Conservation (phyloP, 2,797 vertebrate genomes). For the Mormyrops boulengeri region DNA sequence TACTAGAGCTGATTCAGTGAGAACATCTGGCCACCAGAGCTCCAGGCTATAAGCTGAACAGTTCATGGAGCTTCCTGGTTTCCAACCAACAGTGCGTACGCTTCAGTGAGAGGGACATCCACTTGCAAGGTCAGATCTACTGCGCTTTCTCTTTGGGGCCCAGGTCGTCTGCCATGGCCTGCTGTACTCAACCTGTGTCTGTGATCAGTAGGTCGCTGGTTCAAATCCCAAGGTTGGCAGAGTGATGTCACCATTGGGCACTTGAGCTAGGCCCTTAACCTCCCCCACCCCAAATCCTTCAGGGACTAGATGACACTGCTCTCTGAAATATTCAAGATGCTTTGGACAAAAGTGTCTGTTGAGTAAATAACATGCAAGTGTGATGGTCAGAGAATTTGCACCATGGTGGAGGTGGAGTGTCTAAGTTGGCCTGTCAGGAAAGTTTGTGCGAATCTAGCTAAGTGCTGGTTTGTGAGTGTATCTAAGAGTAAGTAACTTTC, state of each 20-base stretch:
- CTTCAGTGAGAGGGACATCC: background rate
- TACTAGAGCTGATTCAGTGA: background rate
- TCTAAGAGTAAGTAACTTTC: background rate
- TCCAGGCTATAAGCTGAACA: background rate
- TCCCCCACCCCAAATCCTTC: background rate
- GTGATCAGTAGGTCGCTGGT: background rate
- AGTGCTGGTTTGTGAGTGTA: background rate
- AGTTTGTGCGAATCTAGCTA: background rate
- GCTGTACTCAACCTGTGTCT: background rate
- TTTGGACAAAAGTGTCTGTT: background rate
- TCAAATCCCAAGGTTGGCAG: background rate
- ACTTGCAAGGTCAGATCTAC: background rate
- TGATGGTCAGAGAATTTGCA: background rate
- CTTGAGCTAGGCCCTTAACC: background rate
- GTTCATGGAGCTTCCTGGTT: background rate
- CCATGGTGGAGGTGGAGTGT: background rate
- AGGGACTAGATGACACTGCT: background rate
- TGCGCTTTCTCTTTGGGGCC: background rate
- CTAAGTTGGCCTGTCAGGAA: background rate
- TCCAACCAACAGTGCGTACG: background rate
- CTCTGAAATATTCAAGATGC: background rate
- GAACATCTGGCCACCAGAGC: background rate
- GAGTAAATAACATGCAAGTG: background rate
- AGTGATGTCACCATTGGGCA: background rate
- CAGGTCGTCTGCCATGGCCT: background rate